A percentile compares a stretch with the other conserved stretches of the same genome.
phyloP scores from a whole-genome alignment of 2,797 vertebrate genomes.

The Catharus ustulatus region DNA sequence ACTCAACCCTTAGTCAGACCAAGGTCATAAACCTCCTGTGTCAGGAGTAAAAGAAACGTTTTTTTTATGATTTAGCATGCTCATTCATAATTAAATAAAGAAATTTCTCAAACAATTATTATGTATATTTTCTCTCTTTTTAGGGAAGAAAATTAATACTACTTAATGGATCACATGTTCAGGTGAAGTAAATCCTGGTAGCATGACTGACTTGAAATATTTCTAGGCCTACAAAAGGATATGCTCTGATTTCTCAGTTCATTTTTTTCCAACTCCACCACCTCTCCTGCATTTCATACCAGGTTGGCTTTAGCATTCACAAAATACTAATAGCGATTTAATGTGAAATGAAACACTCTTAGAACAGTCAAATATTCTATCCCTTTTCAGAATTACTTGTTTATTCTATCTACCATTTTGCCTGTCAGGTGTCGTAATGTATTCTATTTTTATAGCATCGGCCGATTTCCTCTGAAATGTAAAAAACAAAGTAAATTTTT shows the following conservation, averaged over 20 bases:
- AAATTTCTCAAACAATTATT: background rate
- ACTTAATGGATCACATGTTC: background rate
- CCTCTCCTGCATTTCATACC: background rate
- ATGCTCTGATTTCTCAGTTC: background rate
- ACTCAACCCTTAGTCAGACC: background rate
- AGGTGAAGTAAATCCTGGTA: background rate
- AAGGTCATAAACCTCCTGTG: background rate
- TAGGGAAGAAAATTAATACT: background rate
- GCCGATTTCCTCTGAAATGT: constrained; percentile 10
- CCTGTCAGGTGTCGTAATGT: background rate
- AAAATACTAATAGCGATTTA: background rate
- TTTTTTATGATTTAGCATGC: background rate
- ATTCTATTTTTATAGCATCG: background rate
- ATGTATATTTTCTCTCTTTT: background rate
- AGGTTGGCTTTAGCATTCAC: background rate
- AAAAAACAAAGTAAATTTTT: background rate
- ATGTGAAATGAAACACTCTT: background rate
- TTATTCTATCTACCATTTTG: background rate
- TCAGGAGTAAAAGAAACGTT: background rate
- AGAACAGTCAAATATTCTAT: background rate
- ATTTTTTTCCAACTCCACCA: background rate
- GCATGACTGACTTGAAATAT: background rate
- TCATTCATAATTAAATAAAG: background rate
- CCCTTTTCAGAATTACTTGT: background rate
- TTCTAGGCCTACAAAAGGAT: background rate